Conservation (phyloP, 2,797 vertebrate genomes). For the Muraenolepis orangiensis region DNA sequence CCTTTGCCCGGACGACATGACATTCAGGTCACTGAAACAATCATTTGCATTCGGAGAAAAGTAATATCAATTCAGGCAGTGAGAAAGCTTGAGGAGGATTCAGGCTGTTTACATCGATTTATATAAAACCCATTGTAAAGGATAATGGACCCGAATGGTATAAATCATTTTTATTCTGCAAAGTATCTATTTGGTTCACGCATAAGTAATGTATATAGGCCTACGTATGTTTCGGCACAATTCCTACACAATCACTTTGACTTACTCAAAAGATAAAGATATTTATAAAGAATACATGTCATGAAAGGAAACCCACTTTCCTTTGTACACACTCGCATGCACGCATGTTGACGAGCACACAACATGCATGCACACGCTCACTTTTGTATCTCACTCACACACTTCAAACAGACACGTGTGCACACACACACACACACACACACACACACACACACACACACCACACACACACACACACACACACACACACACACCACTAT, state of each 20-base stretch:
- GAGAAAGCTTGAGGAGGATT: neutral
- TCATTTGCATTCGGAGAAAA: neutral
- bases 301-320: neutral
- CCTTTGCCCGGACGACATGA: neutral
- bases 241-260: neutral
- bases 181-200: neutral
- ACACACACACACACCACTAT: constrained; percentile 18
- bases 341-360: neutral
- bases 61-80: neutral
- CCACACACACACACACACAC: constrained; percentile 6
- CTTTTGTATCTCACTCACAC: neutral
- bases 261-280: neutral
- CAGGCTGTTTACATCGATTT: neutral
- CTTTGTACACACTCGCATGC: neutral
- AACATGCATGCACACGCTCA: neutral
- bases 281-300: neutral
- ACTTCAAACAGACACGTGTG: neutral
- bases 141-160: neutral
- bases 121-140: neutral
- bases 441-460: constrained; percentile 4
- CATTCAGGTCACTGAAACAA: neutral
- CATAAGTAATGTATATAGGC: too few species aligned
- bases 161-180: neutral
- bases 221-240: neutral
- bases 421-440: neutral